Evolutionary conservation across 1,140 invertebrate species (phyloP).

Genomic region (Hydropsyche tenuis): DNA sequence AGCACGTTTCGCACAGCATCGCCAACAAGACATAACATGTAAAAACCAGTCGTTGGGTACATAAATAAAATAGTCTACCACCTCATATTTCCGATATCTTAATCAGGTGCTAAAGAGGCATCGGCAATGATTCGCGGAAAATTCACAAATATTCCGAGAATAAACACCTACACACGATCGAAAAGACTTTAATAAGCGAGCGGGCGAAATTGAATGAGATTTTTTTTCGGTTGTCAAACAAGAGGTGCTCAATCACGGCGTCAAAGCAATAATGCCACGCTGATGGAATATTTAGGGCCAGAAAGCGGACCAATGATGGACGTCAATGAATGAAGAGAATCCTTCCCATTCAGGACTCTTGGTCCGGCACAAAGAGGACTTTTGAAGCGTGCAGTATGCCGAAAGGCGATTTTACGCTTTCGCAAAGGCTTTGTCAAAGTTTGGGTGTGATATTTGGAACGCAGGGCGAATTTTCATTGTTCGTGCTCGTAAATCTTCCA

Average conservation of each 20-base stretch:
- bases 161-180: neutral
- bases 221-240: neutral
- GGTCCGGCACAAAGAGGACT: neutral
- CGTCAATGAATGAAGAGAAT: slow-evolving; percentile 20
- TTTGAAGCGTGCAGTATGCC: slow-evolving; percentile 8
- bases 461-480: too few species aligned
- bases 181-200: too few species aligned
- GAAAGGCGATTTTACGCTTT: slow-evolving; percentile 41
- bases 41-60: neutral
- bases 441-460: slow-evolving; percentile 27
- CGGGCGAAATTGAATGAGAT: too few species aligned
- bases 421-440: slow-evolving; percentile 10
- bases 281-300: neutral
- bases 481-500: too few species aligned
- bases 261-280: neutral
- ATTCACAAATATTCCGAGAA: neutral
- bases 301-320: neutral
- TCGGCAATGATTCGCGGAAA: neutral
- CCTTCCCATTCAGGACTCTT: slow-evolving; percentile 20
- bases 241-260: neutral
- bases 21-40: slow-evolving; percentile 12
- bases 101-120: slow-evolving; percentile 10
- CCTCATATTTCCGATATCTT: neutral
- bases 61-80: neutral
- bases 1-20: neutral